These are phyloP conservation scores for Podarcis muralis DNA, from an alignment of 2,113 vertebrate species.

Conservation along the genomic window DNA sequence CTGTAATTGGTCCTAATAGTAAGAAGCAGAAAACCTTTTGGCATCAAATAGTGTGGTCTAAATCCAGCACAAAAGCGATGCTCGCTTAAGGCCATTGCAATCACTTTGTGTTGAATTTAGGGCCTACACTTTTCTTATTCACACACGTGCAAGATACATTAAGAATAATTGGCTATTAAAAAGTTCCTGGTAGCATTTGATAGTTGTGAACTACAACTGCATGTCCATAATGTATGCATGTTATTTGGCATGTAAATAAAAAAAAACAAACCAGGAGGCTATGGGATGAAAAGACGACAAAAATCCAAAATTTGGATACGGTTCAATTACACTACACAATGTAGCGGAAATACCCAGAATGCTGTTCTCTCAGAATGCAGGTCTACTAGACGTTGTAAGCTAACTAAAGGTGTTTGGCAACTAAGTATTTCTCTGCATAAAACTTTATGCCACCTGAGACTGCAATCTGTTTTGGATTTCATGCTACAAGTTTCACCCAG, in stretches of 20 bases:
- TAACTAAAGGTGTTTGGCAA: background rate
- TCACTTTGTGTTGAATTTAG: background rate
- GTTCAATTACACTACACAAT: constrained; percentile 26
- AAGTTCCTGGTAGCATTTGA: constrained; percentile 20
- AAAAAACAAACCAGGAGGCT: background rate
- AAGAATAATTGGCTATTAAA: constrained; percentile 20
- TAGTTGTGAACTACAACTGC: background rate
- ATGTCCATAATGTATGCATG: background rate
- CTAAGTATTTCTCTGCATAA: background rate
- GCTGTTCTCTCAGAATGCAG: background rate
- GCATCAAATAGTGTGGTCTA: constrained; percentile 29
- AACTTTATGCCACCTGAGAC: background rate
- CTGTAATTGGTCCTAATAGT: constrained; percentile 30
- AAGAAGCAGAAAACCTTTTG: constrained; percentile 9
- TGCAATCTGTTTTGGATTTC: background rate
- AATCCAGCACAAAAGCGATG: background rate
- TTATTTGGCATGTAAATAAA: constrained; percentile 7
- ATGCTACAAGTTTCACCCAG: background rate
- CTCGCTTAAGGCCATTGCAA: background rate
- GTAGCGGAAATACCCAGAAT: constrained; percentile 32
- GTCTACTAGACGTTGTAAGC: background rate
- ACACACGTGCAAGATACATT: constrained; percentile 38
- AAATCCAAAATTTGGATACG: constrained; percentile 9
- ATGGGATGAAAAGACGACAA: constrained; percentile 23
- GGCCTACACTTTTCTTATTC: constrained; percentile 32